Percentiles rank a stretch among this genome's conserved stretches.
phyloP scores from a whole-genome alignment of 2,888 invertebrate species.

The Maniola hyperantus region DNA sequence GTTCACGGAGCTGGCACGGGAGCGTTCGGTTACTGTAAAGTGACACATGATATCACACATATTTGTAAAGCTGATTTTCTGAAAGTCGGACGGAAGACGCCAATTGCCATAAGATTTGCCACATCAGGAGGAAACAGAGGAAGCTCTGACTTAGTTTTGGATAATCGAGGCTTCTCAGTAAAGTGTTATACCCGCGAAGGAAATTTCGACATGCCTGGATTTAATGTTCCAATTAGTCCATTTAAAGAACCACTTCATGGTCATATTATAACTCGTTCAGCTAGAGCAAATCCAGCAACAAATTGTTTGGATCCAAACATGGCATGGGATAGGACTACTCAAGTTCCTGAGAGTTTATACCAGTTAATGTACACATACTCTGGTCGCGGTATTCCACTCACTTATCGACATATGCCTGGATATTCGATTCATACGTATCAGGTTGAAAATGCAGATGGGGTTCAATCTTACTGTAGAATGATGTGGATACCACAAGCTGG shows the following conservation, averaged over 20 bases:
- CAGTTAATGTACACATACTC: slow-evolving; percentile 91
- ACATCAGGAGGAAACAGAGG: slow-evolving; percentile 92
- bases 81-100: slow-evolving; percentile 89
- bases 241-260: slow-evolving; percentile 93
- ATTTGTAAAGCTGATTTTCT: slow-evolving; percentile 90
- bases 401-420: slow-evolving; percentile 95
- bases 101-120: slow-evolving; percentile 89
- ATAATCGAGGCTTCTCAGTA: slow-evolving; percentile 93
- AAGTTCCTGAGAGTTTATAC: slow-evolving; percentile 92
- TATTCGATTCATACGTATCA: slow-evolving; percentile 96
- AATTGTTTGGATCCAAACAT: slow-evolving; percentile 93
- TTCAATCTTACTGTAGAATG: slow-evolving; percentile 87
- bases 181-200: slow-evolving; percentile 96
- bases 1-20: slow-evolving; percentile 97
- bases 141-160: slow-evolving; percentile 92
- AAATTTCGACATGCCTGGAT: slow-evolving; percentile 94
- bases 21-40: slow-evolving; percentile 92
- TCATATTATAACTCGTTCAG: slow-evolving; percentile 94
- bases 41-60: slow-evolving; percentile 89
- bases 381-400: slow-evolving; percentile 95
- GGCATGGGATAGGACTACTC: slow-evolving; percentile 95
- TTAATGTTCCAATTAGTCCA: slow-evolving; percentile 94
- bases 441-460: slow-evolving; percentile 87
- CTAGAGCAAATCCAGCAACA: slow-evolving; percentile 94
- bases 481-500: slow-evolving; percentile 81